Evolutionary conservation across 2,113 vertebrate species (phyloP), one percentile per base, ranked within the genome.

Genomic region (Phylloscopus whistleri): DNA sequence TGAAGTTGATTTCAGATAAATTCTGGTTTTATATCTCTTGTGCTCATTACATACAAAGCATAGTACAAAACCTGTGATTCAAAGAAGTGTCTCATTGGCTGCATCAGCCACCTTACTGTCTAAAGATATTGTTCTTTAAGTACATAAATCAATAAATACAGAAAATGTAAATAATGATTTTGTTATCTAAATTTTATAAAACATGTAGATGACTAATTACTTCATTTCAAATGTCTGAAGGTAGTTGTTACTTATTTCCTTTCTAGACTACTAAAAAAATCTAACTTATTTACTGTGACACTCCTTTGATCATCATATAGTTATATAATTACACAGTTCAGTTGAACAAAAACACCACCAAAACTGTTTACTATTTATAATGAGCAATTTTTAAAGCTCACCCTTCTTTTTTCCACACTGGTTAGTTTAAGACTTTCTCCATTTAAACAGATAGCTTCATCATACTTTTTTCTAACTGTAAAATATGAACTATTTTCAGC

Each of bases 401-500:
- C 26, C 27, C 35, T 67, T 94, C n/a, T 87, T 86, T 60, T 60
- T 60, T 64, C 49, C 26, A 78, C 0, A 10, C 20, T 52, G 49
- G 30, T 19, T 46, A 84, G 53, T 73, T 68, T 62, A 83, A 93
- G 43, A 67, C 26, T 83, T 85, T 37, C 78, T 39, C 55, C 18
- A 77, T 63, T 80, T 83, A 80, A 70, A 70, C 1, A 4, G 33
- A 63, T 41, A 92, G 52, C 55, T 88, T 88, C 27, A 33, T 53
- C 17, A 13, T 39, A 39, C 30, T 27, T 81, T 90, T 84, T 70
- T 87, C 66, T 89, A 68, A 72, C 67, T 28, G 41, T 37, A 92
- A 95, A 92, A 35, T 37, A 64, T 11, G 11, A 76, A 58, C 41
- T 94, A 84, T 92, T 96, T 93, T 84, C 69, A 87, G 62, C 46